Base-by-base conservation (phyloP, 1,140 invertebrate species). In the Microplitis mediator region DNA sequence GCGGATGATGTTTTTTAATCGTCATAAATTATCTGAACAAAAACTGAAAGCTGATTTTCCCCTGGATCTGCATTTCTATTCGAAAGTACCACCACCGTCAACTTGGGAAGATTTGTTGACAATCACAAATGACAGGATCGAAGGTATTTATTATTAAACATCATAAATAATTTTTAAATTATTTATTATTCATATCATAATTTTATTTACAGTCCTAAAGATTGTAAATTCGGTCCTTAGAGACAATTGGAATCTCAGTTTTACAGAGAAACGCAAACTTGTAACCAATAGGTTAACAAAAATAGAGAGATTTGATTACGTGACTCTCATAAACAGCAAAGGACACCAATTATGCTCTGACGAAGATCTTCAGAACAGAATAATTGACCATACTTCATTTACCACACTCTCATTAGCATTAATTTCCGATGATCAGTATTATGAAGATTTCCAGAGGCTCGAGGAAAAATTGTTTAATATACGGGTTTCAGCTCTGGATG, bases 331-430 rank as follows among this genome's bases (percentile, higher is more conserved):
- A 13, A 50, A 23, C 11, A 65, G 45, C 51, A 23, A 13, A 32
- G 50, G n/a, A 35, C 11, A 35, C 11, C 9, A 9, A 54, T 54
- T 4, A 54, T 16, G 32, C 9, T 50, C 39, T 32, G 31, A 50
- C 3, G 3, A 67, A 54, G 16, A 31, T 9, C 16, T 51, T 54
- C 45, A 67, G 31, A 39, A 65, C 34, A 16, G 51, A 35, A 3
- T 34, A 11, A 31, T 67, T 3, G 65, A 67, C 54, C 65, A 54
- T 67, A 23, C 50, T 11, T 67, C 65, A 13, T 67, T 67, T 34
- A 4, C 54, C 2, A 11, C 5, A 34, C 31, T 67, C 4, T 16
- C 8, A 31, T 34, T 52, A 8, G n/a, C 65, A 67, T 13, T 67
- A n/a, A 31, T 67, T 9, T n/a, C 23, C 52, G 13, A 52, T 51